Evolutionary conservation across 2,113 vertebrate species (phyloP).

Genomic region (Anoura caudifer): DNA sequence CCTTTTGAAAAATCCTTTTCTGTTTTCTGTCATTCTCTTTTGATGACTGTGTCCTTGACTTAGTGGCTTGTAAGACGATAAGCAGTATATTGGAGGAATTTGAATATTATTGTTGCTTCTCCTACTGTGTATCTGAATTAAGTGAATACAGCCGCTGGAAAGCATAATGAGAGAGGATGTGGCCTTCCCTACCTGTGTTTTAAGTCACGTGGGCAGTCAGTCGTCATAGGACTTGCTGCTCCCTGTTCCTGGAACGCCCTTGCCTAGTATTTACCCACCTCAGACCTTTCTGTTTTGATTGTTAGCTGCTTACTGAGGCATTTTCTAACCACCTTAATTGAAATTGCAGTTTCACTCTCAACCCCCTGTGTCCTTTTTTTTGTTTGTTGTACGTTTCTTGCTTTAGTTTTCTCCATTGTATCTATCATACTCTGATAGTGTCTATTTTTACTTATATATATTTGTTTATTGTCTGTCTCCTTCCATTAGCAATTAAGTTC

Average conservation of each 20-base stretch:
- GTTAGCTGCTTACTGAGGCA: neutral
- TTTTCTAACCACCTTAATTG: neutral
- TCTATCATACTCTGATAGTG: neutral
- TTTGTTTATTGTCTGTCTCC: neutral
- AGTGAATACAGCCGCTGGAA: neutral
- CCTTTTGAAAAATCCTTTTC: conserved; percentile 15
- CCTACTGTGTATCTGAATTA: conserved; percentile 19
- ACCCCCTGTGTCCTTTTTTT: neutral
- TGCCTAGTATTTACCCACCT: neutral
- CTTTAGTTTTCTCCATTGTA: conserved; percentile 12
- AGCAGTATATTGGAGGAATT: neutral
- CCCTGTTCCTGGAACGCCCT: neutral
- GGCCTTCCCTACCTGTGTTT: neutral
- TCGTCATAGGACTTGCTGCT: neutral
- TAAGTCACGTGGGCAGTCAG: neutral
- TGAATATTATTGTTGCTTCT: conserved; percentile 3
- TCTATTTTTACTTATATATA: neutral
- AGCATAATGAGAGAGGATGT: neutral
- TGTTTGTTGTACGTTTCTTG: neutral
- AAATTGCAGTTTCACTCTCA: neutral
- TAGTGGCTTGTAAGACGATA: conserved; percentile 1
- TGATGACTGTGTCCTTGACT: conserved; percentile 22
- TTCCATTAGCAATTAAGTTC: neutral
- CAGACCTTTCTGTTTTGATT: neutral
- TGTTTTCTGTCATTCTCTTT: conserved; percentile 41